phyloP scores from a whole-genome alignment of 2,797 vertebrate genomes.

The Molossus molossus region DNA sequence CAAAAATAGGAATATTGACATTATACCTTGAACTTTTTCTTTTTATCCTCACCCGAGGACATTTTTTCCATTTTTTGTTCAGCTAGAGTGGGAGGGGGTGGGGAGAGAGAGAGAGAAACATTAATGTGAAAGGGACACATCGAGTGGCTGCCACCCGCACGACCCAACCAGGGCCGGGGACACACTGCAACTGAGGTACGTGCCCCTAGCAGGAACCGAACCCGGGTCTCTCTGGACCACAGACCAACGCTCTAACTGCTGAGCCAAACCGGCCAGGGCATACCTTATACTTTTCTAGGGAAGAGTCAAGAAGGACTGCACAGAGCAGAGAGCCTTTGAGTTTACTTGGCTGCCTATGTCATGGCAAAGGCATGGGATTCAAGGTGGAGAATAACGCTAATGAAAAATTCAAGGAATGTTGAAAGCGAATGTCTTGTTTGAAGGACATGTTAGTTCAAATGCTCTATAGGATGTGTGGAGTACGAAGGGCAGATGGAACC shows the following conservation, averaged over 20 bases:
- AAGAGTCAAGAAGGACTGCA: background rate
- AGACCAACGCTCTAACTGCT: too few relatives aligned
- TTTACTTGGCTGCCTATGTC: background rate
- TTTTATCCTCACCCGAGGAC: too few relatives aligned
- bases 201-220: too few relatives aligned
- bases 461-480: background rate
- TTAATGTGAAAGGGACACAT: too few relatives aligned
- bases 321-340: background rate
- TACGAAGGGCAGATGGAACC: background rate
- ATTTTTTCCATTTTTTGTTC: too few relatives aligned
- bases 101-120: too few relatives aligned
- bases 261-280: too few relatives aligned
- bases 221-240: too few relatives aligned
- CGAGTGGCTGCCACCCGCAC: too few relatives aligned
- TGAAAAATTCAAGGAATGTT: background rate
- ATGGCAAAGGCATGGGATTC: background rate
- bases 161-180: too few relatives aligned
- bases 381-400: background rate
- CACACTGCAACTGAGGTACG: too few relatives aligned
- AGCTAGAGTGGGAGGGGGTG: too few relatives aligned
- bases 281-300: background rate
- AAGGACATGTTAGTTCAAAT: background rate
- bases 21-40: background rate
- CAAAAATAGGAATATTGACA: background rate
- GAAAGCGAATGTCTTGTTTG: constrained; percentile 17